Conservation (phyloP, 2,113 vertebrate species). For the Burhinus oedicnemus region DNA sequence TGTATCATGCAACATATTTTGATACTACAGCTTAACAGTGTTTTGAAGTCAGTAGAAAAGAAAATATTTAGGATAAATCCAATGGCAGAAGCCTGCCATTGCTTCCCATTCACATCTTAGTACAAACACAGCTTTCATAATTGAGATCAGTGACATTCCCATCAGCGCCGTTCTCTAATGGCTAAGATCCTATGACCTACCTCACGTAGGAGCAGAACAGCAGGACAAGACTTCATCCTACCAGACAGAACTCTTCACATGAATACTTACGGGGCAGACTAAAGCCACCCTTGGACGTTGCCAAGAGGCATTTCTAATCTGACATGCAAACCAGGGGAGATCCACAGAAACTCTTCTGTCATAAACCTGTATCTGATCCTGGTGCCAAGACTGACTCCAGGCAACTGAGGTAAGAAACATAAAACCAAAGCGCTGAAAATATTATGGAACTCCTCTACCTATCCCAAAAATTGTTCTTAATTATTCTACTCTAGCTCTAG, state of each 20-base stretch:
- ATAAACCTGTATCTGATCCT: neutral
- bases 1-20: neutral
- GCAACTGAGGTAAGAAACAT: neutral
- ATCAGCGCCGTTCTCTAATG: accelerated
- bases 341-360: neutral
- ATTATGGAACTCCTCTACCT: neutral
- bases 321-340: neutral
- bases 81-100: neutral
- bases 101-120: neutral
- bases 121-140: neutral
- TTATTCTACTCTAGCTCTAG: too few relatives aligned
- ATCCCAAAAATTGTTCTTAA: neutral
- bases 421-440: neutral
- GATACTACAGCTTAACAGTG: neutral
- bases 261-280: neutral
- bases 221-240: neutral
- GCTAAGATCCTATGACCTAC: neutral
- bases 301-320: neutral
- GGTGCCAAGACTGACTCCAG: neutral
- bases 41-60: neutral
- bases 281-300: neutral
- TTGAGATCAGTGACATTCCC: accelerated
- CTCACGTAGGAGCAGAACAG: neutral
- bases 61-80: neutral
- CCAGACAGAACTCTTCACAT: neutral